Conservation (phyloP, 2,888 invertebrate genomes). For the Tipula helvola region DNA sequence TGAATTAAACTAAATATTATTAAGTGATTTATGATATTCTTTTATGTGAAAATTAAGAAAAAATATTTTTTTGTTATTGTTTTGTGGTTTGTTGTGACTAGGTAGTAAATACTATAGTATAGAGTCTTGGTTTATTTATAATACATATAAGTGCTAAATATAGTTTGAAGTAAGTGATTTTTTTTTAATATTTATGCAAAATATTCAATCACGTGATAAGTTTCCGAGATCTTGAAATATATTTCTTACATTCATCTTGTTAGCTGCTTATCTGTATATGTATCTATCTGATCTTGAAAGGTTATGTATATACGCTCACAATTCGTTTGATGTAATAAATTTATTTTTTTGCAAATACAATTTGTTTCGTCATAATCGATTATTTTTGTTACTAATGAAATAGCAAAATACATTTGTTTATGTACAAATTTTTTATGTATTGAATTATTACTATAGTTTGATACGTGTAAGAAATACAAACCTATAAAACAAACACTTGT, state of each 20-base stretch:
- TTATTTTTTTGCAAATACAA: neutral
- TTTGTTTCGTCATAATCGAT: neutral
- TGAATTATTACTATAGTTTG: neutral
- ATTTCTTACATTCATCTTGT: neutral
- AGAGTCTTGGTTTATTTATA: neutral
- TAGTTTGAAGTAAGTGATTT: neutral
- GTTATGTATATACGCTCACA: neutral
- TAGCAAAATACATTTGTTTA: neutral
- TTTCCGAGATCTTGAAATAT: neutral
- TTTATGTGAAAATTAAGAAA: neutral
- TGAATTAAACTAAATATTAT: neutral
- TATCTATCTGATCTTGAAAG: neutral
- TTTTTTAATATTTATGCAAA: neutral
- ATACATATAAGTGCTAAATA: neutral
- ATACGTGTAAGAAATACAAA: neutral
- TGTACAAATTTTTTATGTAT: neutral
- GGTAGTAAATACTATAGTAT: too few species aligned
- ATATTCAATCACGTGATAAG: neutral
- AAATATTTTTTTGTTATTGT: neutral
- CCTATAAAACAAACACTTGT: neutral
- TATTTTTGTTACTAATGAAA: neutral
- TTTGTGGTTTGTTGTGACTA: neutral
- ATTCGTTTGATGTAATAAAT: neutral
- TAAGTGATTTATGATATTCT: neutral
- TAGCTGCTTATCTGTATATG: neutral